phyloP scores from a whole-genome alignment of 2,797 vertebrate genomes.

The Phalanger gymnotis region DNA sequence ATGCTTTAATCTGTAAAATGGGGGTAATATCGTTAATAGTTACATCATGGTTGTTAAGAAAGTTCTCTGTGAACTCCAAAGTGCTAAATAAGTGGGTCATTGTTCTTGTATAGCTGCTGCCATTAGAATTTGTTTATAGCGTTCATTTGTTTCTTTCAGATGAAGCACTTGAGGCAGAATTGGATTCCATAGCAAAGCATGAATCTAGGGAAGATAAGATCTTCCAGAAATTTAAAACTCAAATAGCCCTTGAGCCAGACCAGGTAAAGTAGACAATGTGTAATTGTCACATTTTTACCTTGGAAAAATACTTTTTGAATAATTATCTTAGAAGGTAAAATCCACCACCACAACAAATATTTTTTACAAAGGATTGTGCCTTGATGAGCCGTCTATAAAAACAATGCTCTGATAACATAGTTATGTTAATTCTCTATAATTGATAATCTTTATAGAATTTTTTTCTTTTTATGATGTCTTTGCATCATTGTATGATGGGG shows the following conservation, averaged over 20 bases:
- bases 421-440: not conserved
- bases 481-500: not conserved
- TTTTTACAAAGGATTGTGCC: conserved; percentile 19
- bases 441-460: not conserved
- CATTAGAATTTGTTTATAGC: not conserved
- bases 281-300: not conserved
- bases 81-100: not conserved
- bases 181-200: conserved; percentile 94
- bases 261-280: conserved; percentile 87
- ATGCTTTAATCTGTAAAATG: not conserved
- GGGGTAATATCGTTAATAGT: not conserved
- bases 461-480: not conserved
- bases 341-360: conserved; percentile 13
- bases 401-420: not conserved
- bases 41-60: not conserved
- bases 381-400: not conserved
- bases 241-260: conserved; percentile 90
- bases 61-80: not conserved
- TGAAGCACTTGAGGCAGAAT: conserved; percentile 81
- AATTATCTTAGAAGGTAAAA: not conserved
- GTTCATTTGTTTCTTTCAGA: conserved; percentile 77
- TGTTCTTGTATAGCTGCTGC: not conserved
- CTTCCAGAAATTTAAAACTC: conserved; percentile 92
- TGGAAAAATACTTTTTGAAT: not conserved
- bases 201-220: conserved; percentile 92